phyloP scores from a whole-genome alignment of 1,140 invertebrate species.

The Scaptomyza pallida region DNA sequence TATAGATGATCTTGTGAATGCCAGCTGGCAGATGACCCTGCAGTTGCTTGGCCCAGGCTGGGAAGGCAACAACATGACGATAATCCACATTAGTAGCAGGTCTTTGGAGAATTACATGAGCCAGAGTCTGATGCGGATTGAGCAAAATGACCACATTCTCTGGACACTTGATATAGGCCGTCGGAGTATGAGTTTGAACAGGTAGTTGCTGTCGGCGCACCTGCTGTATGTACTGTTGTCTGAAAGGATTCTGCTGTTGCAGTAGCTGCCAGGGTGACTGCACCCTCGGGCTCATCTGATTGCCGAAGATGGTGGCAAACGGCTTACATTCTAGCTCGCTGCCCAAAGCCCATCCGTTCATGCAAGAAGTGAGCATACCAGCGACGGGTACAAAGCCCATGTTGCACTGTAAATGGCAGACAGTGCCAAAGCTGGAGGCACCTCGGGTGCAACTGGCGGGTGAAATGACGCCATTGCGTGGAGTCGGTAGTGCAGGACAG shows the following conservation, averaged over 20 bases:
- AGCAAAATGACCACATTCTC: conserved; percentile 86
- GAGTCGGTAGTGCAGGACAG: conserved; percentile 82
- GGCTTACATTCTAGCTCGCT: conserved; percentile 73
- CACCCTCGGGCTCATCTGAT: neutral
- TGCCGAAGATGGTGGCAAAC: conserved; percentile 21
- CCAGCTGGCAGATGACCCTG: conserved; percentile 87
- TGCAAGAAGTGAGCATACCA: conserved; percentile 47
- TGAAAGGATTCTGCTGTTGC: neutral
- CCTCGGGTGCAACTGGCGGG: conserved; percentile 84
- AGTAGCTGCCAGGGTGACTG: conserved; percentile 8
- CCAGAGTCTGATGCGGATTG: conserved; percentile 85
- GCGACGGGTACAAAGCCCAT: conserved; percentile 75
- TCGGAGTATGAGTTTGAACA: conserved; percentile 29
- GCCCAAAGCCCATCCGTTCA: conserved; percentile 65
- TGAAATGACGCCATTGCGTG: conserved; percentile 84
- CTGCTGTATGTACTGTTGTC: conserved; percentile 1
- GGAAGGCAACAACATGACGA: conserved; percentile 87
- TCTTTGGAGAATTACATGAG: conserved; percentile 86
- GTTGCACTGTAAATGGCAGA: conserved; percentile 84
- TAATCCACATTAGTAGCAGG: conserved; percentile 89
- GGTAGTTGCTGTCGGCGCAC: neutral
- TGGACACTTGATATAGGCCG: conserved; percentile 88
- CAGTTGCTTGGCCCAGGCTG: conserved; percentile 87
- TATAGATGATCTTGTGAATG: conserved; percentile 86
- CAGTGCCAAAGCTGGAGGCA: conserved; percentile 80